Evolutionary conservation across 2,888 invertebrate genomes (phyloP).

Genomic region (Aleiodes alternator): DNA sequence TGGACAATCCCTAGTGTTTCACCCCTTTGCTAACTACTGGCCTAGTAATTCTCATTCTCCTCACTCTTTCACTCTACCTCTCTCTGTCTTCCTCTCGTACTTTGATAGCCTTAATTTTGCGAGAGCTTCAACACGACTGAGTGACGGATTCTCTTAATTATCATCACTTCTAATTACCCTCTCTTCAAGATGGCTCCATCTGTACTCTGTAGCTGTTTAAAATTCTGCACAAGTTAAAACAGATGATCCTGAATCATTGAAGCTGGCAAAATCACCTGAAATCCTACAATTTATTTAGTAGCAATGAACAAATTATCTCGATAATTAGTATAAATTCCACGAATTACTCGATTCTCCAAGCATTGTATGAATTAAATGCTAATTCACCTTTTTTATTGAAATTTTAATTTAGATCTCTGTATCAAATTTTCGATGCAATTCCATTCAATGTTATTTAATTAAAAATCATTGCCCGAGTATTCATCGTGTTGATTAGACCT

Average conservation of each 20-base stretch:
- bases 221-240: constrained; percentile 5
- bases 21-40: not conserved
- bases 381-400: too few species aligned
- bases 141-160: constrained; percentile 49
- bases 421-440: not conserved
- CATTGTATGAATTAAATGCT: too few species aligned
- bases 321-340: too few species aligned
- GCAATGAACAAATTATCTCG: not conserved
- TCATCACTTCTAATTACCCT: constrained; percentile 48
- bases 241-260: not conserved
- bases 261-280: not conserved
- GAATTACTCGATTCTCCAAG: too few species aligned
- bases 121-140: constrained; percentile 36
- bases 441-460: not conserved
- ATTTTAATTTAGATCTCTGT: not conserved
- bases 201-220: not conserved
- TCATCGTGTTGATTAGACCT: constrained; percentile 2
- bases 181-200: constrained; percentile 8
- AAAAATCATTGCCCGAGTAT: not conserved
- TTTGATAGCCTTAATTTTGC: constrained; percentile 26
- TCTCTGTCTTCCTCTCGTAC: not conserved
- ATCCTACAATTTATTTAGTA: not conserved
- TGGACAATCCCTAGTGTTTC: constrained; percentile 14
- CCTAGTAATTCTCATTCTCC: not conserved
- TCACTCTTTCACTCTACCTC: too few species aligned